Evolutionary conservation across 2,888 invertebrate species (phyloP), one percentile per base, ranked within the genome.

Genomic region (Ectropis crepuscularia): DNA sequence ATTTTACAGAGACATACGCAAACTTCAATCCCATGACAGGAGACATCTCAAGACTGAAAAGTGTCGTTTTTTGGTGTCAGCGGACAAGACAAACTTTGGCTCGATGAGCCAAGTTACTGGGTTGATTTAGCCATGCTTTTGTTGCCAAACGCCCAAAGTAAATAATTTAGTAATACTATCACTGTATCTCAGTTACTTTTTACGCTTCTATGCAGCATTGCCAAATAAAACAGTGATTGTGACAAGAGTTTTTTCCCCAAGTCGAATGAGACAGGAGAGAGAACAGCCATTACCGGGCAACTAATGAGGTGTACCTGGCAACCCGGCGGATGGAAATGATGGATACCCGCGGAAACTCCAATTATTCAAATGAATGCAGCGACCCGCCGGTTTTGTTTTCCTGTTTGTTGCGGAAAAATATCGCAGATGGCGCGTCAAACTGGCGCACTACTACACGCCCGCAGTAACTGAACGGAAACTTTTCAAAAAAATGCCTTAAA

Each of bases 311-410:
- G 57, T 60, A 60, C 58, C 58, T 63, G 63, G 63, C 60, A 53
- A 47, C 53, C 36, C 65, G 68, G 67, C 54, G 50, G 60, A 50
- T 53, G 75, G 76, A 82, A 81, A 82, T 85, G 84, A 85, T 84
- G 85, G 81, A 85, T 85, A 81, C 74, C 72, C 77, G 61, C 65
- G 74, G 75, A 78, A 82, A 77, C 65, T 71, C 70, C 79, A 88
- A 85, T 86, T 89, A 90, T 90, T 90, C 80, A 86, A 90, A 90
- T 90, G 78, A 83, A 89, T 87, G 78, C 88, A 70, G 72, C 72
- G 72, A 68, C 71, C 64, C 53, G 57, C 57, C 63, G 61, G 67
- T 67, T 70, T 68, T 68, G 69, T 67, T 69, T 69, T 62, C 62
- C 64, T 60, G 63, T 66, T 67, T 57, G 54, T 55, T 63, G 50